These are phyloP conservation scores for Pandemis heparana DNA, from an alignment of 2,888 invertebrate species.

Conservation along the genomic window DNA sequence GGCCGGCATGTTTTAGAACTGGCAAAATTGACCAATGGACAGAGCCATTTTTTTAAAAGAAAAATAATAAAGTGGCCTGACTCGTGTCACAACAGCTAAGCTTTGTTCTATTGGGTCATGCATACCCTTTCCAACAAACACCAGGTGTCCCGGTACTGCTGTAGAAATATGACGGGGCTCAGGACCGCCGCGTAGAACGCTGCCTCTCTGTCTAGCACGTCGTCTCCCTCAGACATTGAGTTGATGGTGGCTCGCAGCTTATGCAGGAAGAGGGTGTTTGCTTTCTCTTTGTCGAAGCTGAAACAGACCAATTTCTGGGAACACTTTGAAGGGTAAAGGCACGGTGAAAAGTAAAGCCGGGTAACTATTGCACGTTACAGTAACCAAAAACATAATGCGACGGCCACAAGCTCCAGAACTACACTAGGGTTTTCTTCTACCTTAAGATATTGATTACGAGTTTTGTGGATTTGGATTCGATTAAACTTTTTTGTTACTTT, in stretches of 20 bases:
- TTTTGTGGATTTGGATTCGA: no score
- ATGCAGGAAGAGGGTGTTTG: slow-evolving; percentile 71
- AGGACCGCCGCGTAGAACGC: slow-evolving; percentile 72
- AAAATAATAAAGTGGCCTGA: no score
- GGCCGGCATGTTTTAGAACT: no score
- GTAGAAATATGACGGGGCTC: slow-evolving; percentile 70
- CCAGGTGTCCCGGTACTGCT: slow-evolving; percentile 74
- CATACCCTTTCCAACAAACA: slow-evolving; percentile 73
- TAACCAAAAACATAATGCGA: no score
- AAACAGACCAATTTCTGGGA: slow-evolving; percentile 26
- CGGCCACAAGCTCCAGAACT: no score
- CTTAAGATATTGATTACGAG: no score
- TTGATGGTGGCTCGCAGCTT: slow-evolving; percentile 69
- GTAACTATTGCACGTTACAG: no score
- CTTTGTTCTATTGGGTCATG: not conserved
- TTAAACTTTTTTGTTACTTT: no score
- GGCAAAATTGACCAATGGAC: no score
- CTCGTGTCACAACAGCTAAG: no score
- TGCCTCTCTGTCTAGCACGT: slow-evolving; percentile 69
- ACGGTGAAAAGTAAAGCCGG: not conserved
- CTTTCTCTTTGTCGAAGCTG: slow-evolving; percentile 74
- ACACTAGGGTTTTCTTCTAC: no score
- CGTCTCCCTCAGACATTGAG: slow-evolving; percentile 67
- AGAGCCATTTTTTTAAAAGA: no score
- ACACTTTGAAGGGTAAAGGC: not conserved